These are phyloP conservation scores for Synchiropus splendidus DNA, from an alignment of 2,113 vertebrate genomes.

Conservation along the genomic window DNA sequence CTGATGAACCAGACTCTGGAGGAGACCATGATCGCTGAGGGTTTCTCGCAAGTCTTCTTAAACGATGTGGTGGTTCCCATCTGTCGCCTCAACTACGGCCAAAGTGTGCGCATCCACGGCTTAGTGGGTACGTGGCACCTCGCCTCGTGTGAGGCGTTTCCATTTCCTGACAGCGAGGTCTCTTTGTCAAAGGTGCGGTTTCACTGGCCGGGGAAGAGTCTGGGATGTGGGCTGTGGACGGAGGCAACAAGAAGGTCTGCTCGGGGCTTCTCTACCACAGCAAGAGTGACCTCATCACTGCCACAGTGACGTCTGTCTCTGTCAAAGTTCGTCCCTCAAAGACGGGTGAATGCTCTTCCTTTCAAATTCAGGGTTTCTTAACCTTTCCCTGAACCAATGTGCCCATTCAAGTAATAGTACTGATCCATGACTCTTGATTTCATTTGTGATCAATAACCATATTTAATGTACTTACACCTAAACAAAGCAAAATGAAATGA, in stretches of 20 bases:
- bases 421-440: too few relatives aligned
- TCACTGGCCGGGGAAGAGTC: conserved; percentile 70
- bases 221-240: conserved; percentile 83
- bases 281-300: conserved; percentile 76
- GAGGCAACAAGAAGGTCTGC: conserved; percentile 86
- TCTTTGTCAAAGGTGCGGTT: conserved; percentile 68
- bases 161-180: not conserved
- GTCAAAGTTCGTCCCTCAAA: conserved; percentile 64
- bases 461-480: too few relatives aligned
- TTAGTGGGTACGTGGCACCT: conserved; percentile 79
- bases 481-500: too few relatives aligned
- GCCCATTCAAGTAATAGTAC: too few relatives aligned
- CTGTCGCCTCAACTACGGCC: conserved; percentile 76
- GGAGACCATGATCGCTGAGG: conserved; percentile 74
- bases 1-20: conserved; percentile 79
- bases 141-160: not conserved
- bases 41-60: conserved; percentile 85
- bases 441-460: too few relatives aligned
- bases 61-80: conserved; percentile 74
- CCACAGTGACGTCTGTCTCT: conserved; percentile 72
- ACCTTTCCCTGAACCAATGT: too few relatives aligned
- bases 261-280: conserved; percentile 75
- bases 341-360: conserved; percentile 58
- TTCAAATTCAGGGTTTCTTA: too few relatives aligned
- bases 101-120: conserved; percentile 68